Conservation (phyloP, 2,797 vertebrate species). For the Phoxinus dragarum region DNA sequence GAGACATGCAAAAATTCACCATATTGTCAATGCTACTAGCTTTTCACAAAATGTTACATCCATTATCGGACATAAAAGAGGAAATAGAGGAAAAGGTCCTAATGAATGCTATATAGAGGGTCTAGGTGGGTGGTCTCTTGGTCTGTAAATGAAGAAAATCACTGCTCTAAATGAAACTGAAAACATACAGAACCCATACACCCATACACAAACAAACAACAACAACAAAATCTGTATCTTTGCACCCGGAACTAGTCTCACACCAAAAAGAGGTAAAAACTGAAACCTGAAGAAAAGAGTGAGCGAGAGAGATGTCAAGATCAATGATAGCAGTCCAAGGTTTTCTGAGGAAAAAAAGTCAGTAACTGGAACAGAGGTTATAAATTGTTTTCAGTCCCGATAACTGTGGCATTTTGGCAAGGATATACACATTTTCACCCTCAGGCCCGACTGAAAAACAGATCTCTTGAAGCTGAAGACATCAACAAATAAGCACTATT, state of each 20-base stretch:
- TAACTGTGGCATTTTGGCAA: slow-evolving; percentile 49
- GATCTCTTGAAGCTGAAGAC: slow-evolving; percentile 47
- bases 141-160: neutral
- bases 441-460: slow-evolving; percentile 27
- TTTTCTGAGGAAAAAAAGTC: neutral
- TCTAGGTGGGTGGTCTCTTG: neutral
- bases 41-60: neutral
- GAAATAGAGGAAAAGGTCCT: neutral
- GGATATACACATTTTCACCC: slow-evolving; percentile 40
- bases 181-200: neutral
- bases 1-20: neutral
- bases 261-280: neutral
- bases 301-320: neutral
- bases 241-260: neutral
- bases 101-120: neutral
- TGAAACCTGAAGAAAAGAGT: neutral
- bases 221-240: neutral
- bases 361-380: slow-evolving; percentile 16
- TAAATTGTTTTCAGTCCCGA: slow-evolving; percentile 22
- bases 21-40: neutral
- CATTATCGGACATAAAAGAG: neutral
- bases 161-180: neutral
- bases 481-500: slow-evolving; percentile 37
- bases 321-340: slow-evolving; percentile 20
- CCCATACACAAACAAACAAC: neutral